These are phyloP conservation scores for Gracilinanus agilis DNA, from an alignment of 2,113 vertebrate genomes.

Conservation along the genomic window DNA sequence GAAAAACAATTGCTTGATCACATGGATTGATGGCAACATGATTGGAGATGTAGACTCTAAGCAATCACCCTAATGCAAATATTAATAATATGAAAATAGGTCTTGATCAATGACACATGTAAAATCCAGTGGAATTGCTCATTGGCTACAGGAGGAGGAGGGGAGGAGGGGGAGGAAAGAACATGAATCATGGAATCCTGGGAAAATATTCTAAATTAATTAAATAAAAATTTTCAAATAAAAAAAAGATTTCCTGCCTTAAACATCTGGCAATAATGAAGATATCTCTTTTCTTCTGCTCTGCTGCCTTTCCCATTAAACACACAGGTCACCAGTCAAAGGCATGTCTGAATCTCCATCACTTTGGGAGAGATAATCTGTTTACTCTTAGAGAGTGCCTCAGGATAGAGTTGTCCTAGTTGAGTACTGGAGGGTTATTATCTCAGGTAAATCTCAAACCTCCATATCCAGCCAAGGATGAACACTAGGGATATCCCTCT, in stretches of 20 bases:
- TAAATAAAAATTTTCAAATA: too few relatives aligned
- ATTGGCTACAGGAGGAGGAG: too few relatives aligned
- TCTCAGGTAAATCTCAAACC: not conserved
- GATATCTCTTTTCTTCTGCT: not conserved
- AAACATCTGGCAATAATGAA: not conserved
- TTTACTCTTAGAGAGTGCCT: not conserved
- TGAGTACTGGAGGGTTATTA: not conserved
- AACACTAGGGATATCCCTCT: not conserved
- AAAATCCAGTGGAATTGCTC: too few relatives aligned
- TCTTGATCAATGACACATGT: too few relatives aligned
- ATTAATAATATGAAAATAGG: too few relatives aligned
- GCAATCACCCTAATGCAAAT: too few relatives aligned
- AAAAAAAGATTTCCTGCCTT: not conserved
- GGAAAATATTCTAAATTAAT: too few relatives aligned
- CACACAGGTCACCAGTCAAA: not conserved
- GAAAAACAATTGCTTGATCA: too few relatives aligned
- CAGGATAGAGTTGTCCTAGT: not conserved
- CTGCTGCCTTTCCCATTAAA: not conserved
- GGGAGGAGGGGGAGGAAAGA: too few relatives aligned
- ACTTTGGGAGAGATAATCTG: not conserved
- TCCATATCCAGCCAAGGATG: not conserved
- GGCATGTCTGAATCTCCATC: not conserved
- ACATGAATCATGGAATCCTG: too few relatives aligned
- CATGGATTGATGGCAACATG: too few relatives aligned
- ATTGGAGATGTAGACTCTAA: too few relatives aligned